These are phyloP conservation scores for Stictocephala bisonia DNA, from an alignment of 2,888 invertebrate genomes.

Conservation along the genomic window DNA sequence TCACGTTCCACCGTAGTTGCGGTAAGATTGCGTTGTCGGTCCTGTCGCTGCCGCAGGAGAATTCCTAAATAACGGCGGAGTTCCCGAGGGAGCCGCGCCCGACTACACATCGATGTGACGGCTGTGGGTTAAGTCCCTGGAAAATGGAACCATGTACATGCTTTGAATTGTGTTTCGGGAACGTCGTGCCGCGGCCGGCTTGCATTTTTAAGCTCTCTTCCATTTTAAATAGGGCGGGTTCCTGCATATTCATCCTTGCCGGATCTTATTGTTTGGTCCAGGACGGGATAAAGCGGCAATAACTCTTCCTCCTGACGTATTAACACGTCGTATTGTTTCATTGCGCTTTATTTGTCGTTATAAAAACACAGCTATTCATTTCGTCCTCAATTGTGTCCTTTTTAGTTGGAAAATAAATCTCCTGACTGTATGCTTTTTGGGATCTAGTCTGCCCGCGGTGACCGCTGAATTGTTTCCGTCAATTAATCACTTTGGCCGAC, in stretches of 20 bases:
- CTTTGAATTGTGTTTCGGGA: constrained; percentile 8
- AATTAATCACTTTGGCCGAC: no score
- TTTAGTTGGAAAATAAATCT: constrained; percentile 24
- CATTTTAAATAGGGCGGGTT: constrained; percentile 24
- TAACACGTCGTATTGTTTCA: constrained; percentile 37
- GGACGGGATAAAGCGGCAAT: constrained; percentile 27
- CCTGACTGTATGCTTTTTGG: no score
- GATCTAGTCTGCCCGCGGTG: no score
- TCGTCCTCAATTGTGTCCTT: constrained; percentile 15
- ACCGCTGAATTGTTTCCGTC: no score
- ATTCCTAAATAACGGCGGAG: not conserved
- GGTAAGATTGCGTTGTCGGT: no score
- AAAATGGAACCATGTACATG: constrained; percentile 44
- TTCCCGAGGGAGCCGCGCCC: constrained; percentile 15
- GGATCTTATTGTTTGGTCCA: constrained; percentile 17
- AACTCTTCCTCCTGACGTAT: constrained; percentile 21
- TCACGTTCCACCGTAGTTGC: no score
- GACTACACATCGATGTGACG: constrained; percentile 42
- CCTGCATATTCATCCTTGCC: constrained; percentile 36
- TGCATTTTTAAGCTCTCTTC: constrained; percentile 35
- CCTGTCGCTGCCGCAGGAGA: not conserved
- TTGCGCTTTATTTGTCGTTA: constrained; percentile 36
- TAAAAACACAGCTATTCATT: constrained; percentile 33
- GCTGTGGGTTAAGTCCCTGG: constrained; percentile 38
- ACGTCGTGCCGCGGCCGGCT: constrained; percentile 17